Evolutionary conservation across 2,797 vertebrate species (phyloP).

Genomic region (Vireo griseus): DNA sequence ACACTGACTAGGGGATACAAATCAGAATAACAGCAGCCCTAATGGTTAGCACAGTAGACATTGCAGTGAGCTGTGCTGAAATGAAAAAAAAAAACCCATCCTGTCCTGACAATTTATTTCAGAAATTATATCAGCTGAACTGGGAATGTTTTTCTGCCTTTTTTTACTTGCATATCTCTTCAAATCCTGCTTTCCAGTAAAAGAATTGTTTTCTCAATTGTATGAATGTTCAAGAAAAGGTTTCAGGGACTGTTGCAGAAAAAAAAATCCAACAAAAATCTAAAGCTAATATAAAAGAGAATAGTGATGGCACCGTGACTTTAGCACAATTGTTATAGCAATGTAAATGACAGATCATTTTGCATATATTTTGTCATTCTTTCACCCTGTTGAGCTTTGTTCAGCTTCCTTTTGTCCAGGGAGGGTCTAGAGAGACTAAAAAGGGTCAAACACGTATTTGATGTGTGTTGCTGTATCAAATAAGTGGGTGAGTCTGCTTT

Average conservation of each 20-base stretch:
- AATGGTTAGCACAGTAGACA: background rate
- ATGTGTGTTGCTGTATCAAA: accelerated
- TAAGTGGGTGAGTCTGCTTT: background rate
- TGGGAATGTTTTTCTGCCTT: background rate
- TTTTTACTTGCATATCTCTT: background rate
- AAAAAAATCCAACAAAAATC: background rate
- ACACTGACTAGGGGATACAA: background rate
- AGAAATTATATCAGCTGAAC: background rate
- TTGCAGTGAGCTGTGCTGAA: background rate
- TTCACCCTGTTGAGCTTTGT: background rate
- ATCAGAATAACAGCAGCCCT: background rate
- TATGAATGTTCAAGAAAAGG: background rate
- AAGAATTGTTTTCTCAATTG: background rate
- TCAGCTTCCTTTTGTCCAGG: background rate
- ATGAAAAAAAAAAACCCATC: background rate
- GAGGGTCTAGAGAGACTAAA: background rate
- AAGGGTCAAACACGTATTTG: background rate
- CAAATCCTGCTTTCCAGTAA: background rate
- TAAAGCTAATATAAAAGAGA: background rate
- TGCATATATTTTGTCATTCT: background rate
- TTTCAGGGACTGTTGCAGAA: background rate
- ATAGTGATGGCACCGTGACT: background rate
- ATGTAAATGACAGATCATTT: background rate
- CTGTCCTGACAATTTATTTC: background rate
- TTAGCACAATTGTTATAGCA: background rate